These are phyloP conservation scores for Turdus rufiventris DNA, from an alignment of 2,113 vertebrate genomes.

Conservation along the genomic window DNA sequence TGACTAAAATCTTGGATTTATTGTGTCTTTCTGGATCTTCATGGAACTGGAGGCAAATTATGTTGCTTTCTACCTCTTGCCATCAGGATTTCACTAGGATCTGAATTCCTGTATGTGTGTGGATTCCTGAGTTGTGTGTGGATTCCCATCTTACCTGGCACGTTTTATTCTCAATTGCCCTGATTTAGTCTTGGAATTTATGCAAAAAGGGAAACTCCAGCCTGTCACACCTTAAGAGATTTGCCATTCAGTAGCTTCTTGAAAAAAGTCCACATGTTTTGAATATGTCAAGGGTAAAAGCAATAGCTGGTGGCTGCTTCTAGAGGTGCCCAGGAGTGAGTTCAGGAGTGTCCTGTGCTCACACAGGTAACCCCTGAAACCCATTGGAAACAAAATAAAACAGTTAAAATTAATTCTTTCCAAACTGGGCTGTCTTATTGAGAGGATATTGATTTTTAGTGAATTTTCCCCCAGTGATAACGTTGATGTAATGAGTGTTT, in stretches of 20 bases:
- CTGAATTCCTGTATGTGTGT: not conserved
- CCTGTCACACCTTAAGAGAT: not conserved
- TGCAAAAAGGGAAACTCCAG: not conserved
- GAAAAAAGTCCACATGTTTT: not conserved
- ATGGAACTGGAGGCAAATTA: not conserved
- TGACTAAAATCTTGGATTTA: not conserved
- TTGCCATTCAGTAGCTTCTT: not conserved
- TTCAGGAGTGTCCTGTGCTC: not conserved
- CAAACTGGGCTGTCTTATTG: not conserved
- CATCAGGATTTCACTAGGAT: not conserved
- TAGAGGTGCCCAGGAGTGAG: accelerated
- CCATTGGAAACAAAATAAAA: not conserved
- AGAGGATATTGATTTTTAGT: not conserved
- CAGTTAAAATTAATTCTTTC: accelerated
- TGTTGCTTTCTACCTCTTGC: not conserved
- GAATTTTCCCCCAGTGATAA: accelerated
- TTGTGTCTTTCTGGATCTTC: not conserved
- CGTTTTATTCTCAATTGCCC: not conserved
- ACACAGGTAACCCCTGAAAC: accelerated
- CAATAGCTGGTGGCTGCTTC: not conserved
- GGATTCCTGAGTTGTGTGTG: not conserved
- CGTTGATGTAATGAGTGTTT: not conserved
- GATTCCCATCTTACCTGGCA: not conserved
- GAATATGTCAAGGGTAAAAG: not conserved
- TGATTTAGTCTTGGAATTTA: not conserved